Evolutionary conservation across 2,797 vertebrate species (phyloP).

Genomic region (Sebastes nivosus): DNA sequence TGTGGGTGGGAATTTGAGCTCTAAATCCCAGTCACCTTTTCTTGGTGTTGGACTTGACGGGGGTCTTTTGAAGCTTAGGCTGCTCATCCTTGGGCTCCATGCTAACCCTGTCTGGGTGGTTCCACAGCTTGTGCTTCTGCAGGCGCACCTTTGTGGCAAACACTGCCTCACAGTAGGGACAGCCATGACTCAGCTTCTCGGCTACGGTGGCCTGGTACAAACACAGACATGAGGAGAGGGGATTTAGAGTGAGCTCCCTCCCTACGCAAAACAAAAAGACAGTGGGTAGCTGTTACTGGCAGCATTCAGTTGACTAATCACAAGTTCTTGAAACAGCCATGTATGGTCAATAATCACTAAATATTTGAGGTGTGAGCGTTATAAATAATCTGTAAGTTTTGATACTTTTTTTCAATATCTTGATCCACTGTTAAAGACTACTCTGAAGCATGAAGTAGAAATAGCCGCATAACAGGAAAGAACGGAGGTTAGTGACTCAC

Average conservation of each 20-base stretch:
- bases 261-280: slow-evolving; percentile 15
- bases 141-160: slow-evolving; percentile 96
- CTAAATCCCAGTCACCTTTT: slow-evolving; percentile 86
- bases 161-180: slow-evolving; percentile 92
- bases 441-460: slow-evolving; percentile 32
- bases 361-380: slow-evolving; percentile 1
- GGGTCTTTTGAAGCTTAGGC: slow-evolving; percentile 83
- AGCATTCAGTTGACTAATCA: slow-evolving; percentile 30
- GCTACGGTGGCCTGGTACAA: slow-evolving; percentile 82
- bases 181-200: slow-evolving; percentile 91
- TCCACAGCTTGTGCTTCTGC: slow-evolving; percentile 96
- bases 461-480: slow-evolving; percentile 49
- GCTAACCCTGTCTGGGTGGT: slow-evolving; percentile 86
- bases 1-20: slow-evolving; percentile 14
- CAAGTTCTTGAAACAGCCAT: neutral
- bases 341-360: neutral
- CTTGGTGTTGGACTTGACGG: slow-evolving; percentile 86
- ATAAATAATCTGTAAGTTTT: neutral
- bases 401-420: neutral
- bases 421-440: slow-evolving; percentile 12
- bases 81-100: slow-evolving; percentile 80
- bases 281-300: slow-evolving; percentile 32
- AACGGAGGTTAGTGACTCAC: slow-evolving; percentile 78
- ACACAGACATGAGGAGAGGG: slow-evolving; percentile 40
- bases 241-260: slow-evolving; percentile 26